A percentile compares a stretch with the other conserved stretches of the same genome.
These are phyloP conservation scores for Drosophila paracracens DNA, from an alignment of 2,888 invertebrate genomes.

Conservation along the genomic window DNA sequence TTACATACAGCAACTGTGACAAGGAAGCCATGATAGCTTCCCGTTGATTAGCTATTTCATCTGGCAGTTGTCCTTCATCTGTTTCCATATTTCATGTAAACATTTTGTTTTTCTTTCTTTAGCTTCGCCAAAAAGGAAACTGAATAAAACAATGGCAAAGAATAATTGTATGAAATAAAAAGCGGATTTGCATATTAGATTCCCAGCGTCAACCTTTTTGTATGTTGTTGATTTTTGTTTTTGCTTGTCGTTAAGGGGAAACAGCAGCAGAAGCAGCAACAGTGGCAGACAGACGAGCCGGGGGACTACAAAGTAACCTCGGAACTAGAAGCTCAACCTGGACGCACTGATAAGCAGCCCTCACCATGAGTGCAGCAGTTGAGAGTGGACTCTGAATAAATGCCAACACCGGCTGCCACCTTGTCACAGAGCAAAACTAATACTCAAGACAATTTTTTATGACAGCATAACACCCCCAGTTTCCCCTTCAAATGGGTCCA, in stretches of 20 bases:
- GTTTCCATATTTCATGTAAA: conserved; percentile 17
- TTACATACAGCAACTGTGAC: background rate
- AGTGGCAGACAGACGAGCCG: conserved; percentile 66
- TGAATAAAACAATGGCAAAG: conserved; percentile 63
- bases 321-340: conserved; percentile 42
- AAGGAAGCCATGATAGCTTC: background rate
- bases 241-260: conserved; percentile 70
- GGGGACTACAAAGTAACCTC: conserved; percentile 50
- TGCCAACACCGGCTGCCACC: conserved; percentile 60
- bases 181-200: conserved; percentile 82
- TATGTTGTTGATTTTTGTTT: conserved; percentile 66
- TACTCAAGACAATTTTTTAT: conserved; percentile 79
- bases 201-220: conserved; percentile 65
- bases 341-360: conserved; percentile 52
- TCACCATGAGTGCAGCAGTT: conserved; percentile 54
- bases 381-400: conserved; percentile 74
- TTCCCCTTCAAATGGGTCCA: conserved; percentile 7
- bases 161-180: conserved; percentile 83
- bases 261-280: background rate
- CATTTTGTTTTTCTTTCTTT: conserved; percentile 34
- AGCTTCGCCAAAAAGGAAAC: background rate
- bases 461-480: conserved; percentile 60
- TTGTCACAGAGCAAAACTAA: conserved; percentile 78
- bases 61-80: conserved; percentile 1
- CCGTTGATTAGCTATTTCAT: conserved; percentile 32